Base-by-base conservation (phyloP, 2,888 invertebrate genomes). In the Coenonympha arcania region DNA sequence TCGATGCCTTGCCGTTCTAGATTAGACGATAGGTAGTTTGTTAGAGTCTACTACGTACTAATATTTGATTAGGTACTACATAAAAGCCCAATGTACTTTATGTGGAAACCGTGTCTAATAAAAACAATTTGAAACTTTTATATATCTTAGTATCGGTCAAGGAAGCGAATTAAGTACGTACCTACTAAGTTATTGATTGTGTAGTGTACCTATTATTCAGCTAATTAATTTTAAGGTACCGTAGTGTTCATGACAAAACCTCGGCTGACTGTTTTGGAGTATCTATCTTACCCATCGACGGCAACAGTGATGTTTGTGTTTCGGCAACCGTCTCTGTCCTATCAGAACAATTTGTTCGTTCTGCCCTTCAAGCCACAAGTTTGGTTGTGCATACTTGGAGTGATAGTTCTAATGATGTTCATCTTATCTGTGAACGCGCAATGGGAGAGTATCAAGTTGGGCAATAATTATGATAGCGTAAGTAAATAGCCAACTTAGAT, bases 291-390 rank as follows among this genome's bases (percentile, higher is more conserved):
- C 47, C 85, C 88, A 0, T 69, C 76, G 1, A 69, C 72, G 6
- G 65, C 79, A 0, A 65, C 64, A 2, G 63, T 85, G 0, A 80
- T 72, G 50, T 90, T 92, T 59, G 77, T 92, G 39, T 91, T 92
- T 66, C 87, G 89, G 4, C 87, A 89, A 50, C 92, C 92, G 1
- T 87, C 90, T 2, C 71, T 92, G 4, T 91, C 92, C 0, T 88
- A 88, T 50, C 88, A 91, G 5, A 87, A 87, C 54, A 92, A 92
- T 65, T 82, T 92, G 50, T 92, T 89, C 63, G 71, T 87, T 1
- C 68, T 91, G 28, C 90, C 92, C 0, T 92, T 92, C 63, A 81
- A 86, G 26, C 73, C 71, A 2, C 65, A 73, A 0, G 91, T 92
- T 1, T 92, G 92, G 92, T 68, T 87, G 31, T 82, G 87, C 28